Conservation (phyloP, 2,113 vertebrate genomes). For the Tilapia sparmanii region DNA sequence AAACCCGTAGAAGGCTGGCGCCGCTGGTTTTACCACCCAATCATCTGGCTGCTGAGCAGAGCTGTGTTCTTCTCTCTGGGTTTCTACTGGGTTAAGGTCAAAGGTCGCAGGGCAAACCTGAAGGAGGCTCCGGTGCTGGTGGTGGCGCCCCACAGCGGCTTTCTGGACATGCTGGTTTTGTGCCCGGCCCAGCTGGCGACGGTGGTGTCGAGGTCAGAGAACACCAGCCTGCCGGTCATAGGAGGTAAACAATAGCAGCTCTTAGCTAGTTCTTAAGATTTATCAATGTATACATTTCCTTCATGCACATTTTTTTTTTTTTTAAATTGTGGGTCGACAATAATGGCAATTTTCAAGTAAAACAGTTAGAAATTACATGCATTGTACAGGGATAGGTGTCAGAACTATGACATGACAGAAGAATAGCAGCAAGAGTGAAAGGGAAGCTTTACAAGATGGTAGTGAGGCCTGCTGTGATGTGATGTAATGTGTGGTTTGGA, state of each 20-base stretch:
- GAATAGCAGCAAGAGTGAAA: neutral
- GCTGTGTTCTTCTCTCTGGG: constrained; percentile 77
- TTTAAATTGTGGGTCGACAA: neutral
- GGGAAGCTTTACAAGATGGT: neutral
- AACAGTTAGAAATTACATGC: neutral
- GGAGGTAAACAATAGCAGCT: constrained; percentile 65
- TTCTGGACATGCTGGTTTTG: constrained; percentile 83
- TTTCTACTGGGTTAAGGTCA: constrained; percentile 79
- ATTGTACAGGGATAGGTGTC: neutral
- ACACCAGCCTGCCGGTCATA: constrained; percentile 77
- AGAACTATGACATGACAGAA: neutral
- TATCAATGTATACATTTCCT: neutral
- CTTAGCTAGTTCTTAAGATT: neutral
- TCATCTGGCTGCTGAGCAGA: constrained; percentile 73
- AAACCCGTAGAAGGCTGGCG: constrained; percentile 77
- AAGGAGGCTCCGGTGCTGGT: constrained; percentile 81
- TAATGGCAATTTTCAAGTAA: neutral
- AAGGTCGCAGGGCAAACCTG: constrained; percentile 74
- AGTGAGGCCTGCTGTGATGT: neutral
- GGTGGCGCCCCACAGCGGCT: constrained; percentile 84
- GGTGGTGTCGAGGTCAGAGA: constrained; percentile 84
- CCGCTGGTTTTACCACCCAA: constrained; percentile 66
- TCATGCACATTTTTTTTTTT: fast-evolving
- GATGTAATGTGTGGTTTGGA: neutral
- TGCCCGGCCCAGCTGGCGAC: constrained; percentile 71